Base-by-base conservation (phyloP, 1,140 invertebrate genomes). In the Aplysia californica region DNA sequence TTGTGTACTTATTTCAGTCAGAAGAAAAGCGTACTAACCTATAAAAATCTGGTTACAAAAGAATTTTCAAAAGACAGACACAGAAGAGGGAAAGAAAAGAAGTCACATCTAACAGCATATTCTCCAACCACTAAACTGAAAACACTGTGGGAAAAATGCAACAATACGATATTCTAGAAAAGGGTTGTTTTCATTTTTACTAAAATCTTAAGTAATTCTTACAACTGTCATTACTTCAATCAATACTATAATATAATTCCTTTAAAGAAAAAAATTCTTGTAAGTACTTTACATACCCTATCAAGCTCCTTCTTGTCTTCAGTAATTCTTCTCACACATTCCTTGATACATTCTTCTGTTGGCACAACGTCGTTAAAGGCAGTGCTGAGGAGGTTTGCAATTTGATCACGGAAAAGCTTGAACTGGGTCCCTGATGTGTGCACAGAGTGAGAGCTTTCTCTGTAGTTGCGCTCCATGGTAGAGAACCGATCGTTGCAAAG, bases 261-360 rank as follows among this genome's bases (percentile, higher is more conserved):
- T 15, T n/a, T 15, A 10, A 50, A n/a, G 44, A 50, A 50, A 65
- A 65, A 35, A 65, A 65, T 33, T n/a, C 29, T 65, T 4, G 33
- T 65, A 3, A 10, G 18, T 68, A n/a, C 20, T 55, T 20, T 20
- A 77, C 85, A 83, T 82, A 89, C 87, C 56, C 75, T 59, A 76
- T 71, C 78, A 38, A 80, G 74, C 38, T 88, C 87, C 50, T 79
- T 79, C 36, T 78, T 80, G 35, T 79, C 66, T 20, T 65, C 69
- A 15, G 68, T 55, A 15, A 89, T 65, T 21, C 61, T 59, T 59
- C 77, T 76, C 4, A 89, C 81, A 38, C 79, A 79, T 26, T 85
- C 83, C 67, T 82, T 85, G 56, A 90, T 84, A n/a, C 58, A 50
- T 44, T 90, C 89, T 38, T 89, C 88, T 58, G 81, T 83, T 15